Conservation (phyloP, 1,140 invertebrate genomes). For the Teleopsis dalmanni region DNA sequence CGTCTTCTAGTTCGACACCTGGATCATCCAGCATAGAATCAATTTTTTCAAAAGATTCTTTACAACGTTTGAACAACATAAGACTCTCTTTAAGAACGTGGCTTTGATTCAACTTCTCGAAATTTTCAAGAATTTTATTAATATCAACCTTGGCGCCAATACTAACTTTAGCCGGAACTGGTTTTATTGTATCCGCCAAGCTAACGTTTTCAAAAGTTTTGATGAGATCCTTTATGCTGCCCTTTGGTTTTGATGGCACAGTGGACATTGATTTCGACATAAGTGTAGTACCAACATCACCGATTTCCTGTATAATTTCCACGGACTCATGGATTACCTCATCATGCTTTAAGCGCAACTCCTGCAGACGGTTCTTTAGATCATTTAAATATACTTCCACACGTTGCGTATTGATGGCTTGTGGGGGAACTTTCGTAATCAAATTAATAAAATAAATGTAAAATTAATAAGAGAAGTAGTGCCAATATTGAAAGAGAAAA, state of each 20-base stretch:
- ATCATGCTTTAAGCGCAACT: constrained; percentile 14
- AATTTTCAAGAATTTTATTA: constrained; percentile 16
- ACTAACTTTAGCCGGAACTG: no score
- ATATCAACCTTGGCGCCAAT: constrained; percentile 13
- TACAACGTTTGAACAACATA: constrained; percentile 20
- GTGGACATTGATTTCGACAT: no score
- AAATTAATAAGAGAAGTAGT: no score
- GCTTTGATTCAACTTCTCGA: constrained; percentile 23
- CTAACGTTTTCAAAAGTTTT: constrained; percentile 21
- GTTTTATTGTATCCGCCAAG: not conserved
- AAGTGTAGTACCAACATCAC: no score
- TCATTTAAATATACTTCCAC: constrained; percentile 21
- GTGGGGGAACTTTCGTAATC: constrained; percentile 8
- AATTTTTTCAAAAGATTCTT: constrained; percentile 25
- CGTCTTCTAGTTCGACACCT: no score
- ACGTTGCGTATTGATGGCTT: constrained; percentile 11
- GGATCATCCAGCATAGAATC: constrained; percentile 4
- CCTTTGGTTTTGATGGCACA: constrained; percentile 5
- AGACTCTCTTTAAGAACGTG: constrained; percentile 22
- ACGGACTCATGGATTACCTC: constrained; percentile 19
- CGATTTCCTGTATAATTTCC: constrained; percentile 22
- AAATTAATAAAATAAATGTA: not conserved
- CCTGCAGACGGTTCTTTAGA: constrained; percentile 16
- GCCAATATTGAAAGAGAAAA: no score
- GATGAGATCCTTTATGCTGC: constrained; percentile 23